phyloP scores from a whole-genome alignment of 2,797 vertebrate genomes.

The Syngnathus acus region DNA sequence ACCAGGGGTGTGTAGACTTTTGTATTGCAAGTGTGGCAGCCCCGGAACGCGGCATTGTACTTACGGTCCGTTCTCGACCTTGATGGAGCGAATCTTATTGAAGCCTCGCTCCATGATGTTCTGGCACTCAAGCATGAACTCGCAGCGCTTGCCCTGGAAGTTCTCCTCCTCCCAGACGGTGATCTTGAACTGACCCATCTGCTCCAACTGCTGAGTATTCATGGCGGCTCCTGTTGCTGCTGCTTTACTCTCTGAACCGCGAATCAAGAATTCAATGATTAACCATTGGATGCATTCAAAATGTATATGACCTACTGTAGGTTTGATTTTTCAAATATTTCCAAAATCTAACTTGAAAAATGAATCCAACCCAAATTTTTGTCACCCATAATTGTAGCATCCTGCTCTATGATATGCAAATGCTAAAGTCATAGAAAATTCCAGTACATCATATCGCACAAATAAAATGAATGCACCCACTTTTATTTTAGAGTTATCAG shows the following conservation, averaged over 20 bases:
- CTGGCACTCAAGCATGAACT: conserved; percentile 88
- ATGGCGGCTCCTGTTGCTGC: conserved; percentile 64
- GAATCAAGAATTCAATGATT: background rate
- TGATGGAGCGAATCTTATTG: conserved; percentile 92
- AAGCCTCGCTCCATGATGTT: conserved; percentile 90
- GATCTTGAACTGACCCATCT: conserved; percentile 85
- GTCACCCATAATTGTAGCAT: background rate
- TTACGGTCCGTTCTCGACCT: conserved; percentile 94
- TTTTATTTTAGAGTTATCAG: background rate
- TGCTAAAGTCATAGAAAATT: too few relatives aligned
- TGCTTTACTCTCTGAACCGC: conserved; percentile 45
- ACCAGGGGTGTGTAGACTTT: background rate
- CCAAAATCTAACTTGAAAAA: too few relatives aligned
- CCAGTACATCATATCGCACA: too few relatives aligned
- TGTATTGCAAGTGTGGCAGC: background rate
- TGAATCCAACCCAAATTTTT: background rate
- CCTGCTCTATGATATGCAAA: background rate
- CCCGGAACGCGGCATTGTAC: conserved; percentile 39
- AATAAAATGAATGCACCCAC: background rate
- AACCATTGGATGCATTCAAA: too few relatives aligned
- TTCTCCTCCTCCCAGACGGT: conserved; percentile 93
- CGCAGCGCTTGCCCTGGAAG: conserved; percentile 93
- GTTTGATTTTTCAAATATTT: too few relatives aligned
- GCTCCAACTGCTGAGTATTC: conserved; percentile 88
- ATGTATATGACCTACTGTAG: too few relatives aligned